These are phyloP conservation scores for Gallirallus australis DNA, from an alignment of 2,797 vertebrate species.

Conservation along the genomic window DNA sequence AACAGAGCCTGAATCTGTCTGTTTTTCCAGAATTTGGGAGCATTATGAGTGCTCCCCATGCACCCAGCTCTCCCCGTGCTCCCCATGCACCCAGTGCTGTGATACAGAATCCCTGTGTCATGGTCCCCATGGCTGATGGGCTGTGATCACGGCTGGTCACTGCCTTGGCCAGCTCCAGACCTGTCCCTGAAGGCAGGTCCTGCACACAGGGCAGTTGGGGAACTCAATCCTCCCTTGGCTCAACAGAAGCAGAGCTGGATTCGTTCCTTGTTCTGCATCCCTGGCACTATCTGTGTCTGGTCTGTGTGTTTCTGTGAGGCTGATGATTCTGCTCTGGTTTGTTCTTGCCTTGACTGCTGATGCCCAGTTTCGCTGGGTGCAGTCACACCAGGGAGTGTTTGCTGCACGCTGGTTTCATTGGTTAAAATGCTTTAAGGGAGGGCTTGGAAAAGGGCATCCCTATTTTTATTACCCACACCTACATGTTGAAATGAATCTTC, in stretches of 20 bases:
- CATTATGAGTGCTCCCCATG: no score
- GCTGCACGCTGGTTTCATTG: neutral
- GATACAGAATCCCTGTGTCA: no score
- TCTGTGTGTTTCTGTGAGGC: no score
- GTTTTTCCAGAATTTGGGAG: neutral
- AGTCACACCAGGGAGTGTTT: accelerated
- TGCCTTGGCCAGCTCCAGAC: neutral
- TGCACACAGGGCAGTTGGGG: neutral
- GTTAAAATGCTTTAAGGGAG: neutral
- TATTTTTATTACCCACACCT: neutral
- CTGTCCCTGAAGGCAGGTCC: neutral
- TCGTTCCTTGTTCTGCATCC: accelerated
- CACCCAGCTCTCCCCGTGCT: no score
- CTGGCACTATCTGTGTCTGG: neutral
- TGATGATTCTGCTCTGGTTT: no score
- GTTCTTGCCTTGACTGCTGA: neutral
- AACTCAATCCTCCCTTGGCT: neutral
- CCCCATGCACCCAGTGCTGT: no score
- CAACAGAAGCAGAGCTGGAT: neutral
- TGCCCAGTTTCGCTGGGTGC: neutral
- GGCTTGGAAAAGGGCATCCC: neutral
- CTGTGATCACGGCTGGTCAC: no score
- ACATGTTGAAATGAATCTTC: neutral
- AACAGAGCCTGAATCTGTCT: neutral
- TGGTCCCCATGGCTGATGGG: no score